Base-by-base conservation (phyloP, 2,888 invertebrate genomes). In the Cantharis lateralis region DNA sequence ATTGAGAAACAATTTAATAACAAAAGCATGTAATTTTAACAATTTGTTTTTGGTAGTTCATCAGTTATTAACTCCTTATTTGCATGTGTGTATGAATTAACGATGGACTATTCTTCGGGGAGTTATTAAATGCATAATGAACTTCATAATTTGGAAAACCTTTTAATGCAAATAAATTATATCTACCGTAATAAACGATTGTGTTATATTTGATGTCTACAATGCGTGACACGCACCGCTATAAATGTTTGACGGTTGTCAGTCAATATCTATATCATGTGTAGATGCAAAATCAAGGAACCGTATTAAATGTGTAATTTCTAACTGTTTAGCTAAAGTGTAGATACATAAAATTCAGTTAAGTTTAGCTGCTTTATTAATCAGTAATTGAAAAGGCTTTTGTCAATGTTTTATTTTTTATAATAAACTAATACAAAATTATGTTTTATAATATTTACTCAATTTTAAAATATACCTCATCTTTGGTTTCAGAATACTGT, bases 211-310 rank as follows among this genome's bases (percentile, higher is more conserved):
- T 64, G 68, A 32, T 63, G 32, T 28, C 72, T 66, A 70, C 71
- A 62, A 71, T 62, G 74, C 70, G 68, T 74, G 16, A 77, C 77
- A 77, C 73, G 71, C 71, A 71, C 66, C 68, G 70, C 71, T 74
- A 68, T 71, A 71, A 74, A 71, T 66, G 68, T 77, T 76, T 77
- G 74, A 74, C 74, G 74, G 74, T 77, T 77, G 74, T 77, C 71
- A 73, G 77, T 74, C 71, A 77, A 68, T 76, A 76, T 77, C 62
- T 69, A 48, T 48, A 66, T 66, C 64, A 66, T 24, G 20, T 66
- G 64, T 71, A 63, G 68, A 61, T 62, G 18, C 62, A 68, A 68
- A 77, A 71, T 26, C 73, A 74, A 68, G 68, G 63, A 77, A 77
- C 77, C 77, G 74, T 74, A 68, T 68, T 62, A 77, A 77, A 74